Percentiles rank a stretch among this genome's conserved stretches.
Evolutionary conservation across 2,113 vertebrate species (phyloP).

Genomic region (Pimephales promelas): DNA sequence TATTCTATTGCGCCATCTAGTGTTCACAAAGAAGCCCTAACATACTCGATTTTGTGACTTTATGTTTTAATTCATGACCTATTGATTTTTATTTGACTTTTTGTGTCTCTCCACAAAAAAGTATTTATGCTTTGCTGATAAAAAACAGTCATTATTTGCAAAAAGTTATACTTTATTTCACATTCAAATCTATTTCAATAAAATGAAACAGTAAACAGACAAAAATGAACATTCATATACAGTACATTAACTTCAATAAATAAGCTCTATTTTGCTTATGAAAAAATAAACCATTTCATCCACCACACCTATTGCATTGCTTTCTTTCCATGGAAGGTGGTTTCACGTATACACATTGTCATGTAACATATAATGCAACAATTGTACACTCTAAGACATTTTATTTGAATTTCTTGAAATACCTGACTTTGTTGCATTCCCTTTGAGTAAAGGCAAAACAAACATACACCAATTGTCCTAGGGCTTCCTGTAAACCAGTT

Average conservation of each 20-base stretch:
- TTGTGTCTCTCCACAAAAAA: no score
- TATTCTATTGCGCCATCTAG: constrained; percentile 37
- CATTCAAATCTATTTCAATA: background rate
- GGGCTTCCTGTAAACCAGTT: constrained; percentile 23
- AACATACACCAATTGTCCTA: background rate
- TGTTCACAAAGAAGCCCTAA: background rate
- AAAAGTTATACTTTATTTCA: constrained; percentile 41
- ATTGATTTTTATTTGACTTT: background rate
- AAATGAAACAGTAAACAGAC: constrained; percentile 31
- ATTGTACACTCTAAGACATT: background rate
- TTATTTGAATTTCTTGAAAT: background rate
- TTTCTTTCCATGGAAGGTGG: constrained; percentile 19
- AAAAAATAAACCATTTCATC: constrained; percentile 60
- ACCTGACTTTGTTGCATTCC: constrained; percentile 1
- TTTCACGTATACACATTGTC: constrained; percentile 15
- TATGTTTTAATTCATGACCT: background rate
- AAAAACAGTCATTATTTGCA: constrained; percentile 44
- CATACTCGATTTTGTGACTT: background rate
- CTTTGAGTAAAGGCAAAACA: background rate
- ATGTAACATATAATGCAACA: background rate
- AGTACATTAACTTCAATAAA: constrained; percentile 44
- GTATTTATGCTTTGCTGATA: no score
- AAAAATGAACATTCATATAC: constrained; percentile 35
- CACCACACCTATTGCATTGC: constrained; percentile 50
- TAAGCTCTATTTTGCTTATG: constrained; percentile 56